These are phyloP conservation scores for Chymomyza procnemis DNA, from an alignment of 2,888 invertebrate genomes.

Conservation along the genomic window DNA sequence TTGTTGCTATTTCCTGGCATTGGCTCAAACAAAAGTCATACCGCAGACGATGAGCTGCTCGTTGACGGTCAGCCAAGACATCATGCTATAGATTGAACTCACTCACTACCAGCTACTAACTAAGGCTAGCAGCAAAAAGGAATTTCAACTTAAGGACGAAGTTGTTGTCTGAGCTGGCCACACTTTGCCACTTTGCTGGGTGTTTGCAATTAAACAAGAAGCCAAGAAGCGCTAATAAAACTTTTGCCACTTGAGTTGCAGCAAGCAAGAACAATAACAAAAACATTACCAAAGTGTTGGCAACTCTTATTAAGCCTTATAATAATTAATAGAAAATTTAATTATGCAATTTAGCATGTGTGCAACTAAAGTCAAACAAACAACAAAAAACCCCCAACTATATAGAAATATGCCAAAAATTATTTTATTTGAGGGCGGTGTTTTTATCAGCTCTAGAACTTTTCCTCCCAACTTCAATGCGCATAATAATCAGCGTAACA, in stretches of 20 bases:
- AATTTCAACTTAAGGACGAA: not conserved
- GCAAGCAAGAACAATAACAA: constrained; percentile 13
- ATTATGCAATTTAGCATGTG: constrained; percentile 34
- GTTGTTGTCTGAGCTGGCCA: constrained; percentile 2
- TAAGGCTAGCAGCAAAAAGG: not conserved
- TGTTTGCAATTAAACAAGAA: constrained; percentile 45
- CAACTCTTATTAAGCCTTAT: constrained; percentile 24
- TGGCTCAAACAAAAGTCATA: constrained; percentile 19
- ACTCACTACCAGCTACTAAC: too few relatives aligned
- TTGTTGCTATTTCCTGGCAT: constrained; percentile 7
- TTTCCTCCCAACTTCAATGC: not conserved
- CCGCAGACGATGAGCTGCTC: not conserved
- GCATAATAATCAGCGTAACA: constrained; percentile 1
- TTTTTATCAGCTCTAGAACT: not conserved
- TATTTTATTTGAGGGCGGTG: not conserved
- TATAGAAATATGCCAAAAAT: constrained; percentile 7
- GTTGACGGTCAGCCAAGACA: not conserved
- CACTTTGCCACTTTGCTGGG: not conserved
- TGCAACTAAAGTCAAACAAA: constrained; percentile 9
- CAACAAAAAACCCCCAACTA: not conserved
- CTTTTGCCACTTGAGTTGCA: constrained; percentile 37
- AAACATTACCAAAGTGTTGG: not conserved
- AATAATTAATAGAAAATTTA: constrained; percentile 50
- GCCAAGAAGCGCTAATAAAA: constrained; percentile 40
- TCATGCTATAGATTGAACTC: not conserved